Percentiles rank a stretch among this genome's conserved stretches.
phyloP scores from a whole-genome alignment of 1,140 invertebrate genomes.

The Octopus sinensis region DNA sequence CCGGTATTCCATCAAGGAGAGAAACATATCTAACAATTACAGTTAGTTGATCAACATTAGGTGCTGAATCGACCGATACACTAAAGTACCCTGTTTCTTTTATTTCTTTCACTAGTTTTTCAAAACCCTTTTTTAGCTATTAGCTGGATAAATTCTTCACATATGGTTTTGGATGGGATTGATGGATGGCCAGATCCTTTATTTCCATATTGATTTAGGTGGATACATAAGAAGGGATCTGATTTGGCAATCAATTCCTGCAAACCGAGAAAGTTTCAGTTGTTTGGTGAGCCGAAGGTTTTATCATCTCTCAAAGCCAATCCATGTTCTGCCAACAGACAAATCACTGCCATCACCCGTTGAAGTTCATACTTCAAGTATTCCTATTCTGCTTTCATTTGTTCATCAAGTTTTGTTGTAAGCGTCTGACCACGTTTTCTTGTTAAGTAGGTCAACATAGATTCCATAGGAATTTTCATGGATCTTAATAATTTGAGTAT shows the following conservation, averaged over 20 bases:
- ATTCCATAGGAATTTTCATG: not conserved
- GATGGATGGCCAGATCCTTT: too few species aligned
- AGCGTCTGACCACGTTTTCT: not conserved
- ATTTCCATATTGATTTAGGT: too few species aligned
- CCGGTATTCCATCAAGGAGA: too few species aligned
- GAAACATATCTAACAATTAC: too few species aligned
- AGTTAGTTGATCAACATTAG: too few species aligned
- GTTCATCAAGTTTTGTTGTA: not conserved
- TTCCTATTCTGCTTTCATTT: not conserved
- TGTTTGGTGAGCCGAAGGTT: not conserved
- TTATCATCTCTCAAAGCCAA: not conserved
- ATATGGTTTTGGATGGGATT: too few species aligned
- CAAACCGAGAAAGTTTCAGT: not conserved
- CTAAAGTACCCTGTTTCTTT: too few species aligned
- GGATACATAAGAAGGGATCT: not conserved
- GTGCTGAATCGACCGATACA: too few species aligned
- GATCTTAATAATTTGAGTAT: not conserved
- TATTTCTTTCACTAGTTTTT: too few species aligned
- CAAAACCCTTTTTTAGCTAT: too few species aligned
- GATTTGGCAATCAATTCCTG: not conserved
- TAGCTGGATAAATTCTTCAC: too few species aligned
- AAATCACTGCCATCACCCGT: not conserved
- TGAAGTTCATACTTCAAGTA: not conserved
- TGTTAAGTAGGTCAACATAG: not conserved
- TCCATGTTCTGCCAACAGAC: not conserved